A percentile compares a stretch with the other conserved stretches of the same genome.
phyloP scores from a whole-genome alignment of 2,888 invertebrate genomes.

The Smittia aterrima region DNA sequence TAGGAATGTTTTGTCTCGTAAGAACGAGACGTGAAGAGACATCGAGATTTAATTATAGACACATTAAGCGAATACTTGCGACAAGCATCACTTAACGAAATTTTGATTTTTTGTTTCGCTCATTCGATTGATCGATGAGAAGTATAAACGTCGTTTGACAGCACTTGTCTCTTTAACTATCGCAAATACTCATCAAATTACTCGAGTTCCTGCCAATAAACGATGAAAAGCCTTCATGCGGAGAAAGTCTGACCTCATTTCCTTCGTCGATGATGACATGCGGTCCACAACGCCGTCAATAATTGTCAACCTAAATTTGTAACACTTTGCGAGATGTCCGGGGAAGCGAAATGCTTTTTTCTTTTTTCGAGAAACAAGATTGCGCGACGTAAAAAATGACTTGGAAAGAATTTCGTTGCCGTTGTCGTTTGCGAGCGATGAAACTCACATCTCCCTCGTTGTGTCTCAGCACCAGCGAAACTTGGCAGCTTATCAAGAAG shows the following conservation, averaged over 20 bases:
- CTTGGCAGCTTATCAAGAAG: conserved; percentile 38
- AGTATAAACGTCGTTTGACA: too few relatives aligned
- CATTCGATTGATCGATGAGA: too few relatives aligned
- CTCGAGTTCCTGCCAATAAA: too few relatives aligned
- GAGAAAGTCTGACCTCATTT: background rate
- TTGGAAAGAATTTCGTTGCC: background rate
- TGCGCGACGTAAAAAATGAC: background rate
- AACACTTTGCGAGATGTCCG: background rate
- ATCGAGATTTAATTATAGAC: background rate
- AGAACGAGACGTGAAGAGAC: background rate
- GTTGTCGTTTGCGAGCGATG: too few relatives aligned
- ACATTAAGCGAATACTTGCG: background rate
- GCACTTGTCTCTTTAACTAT: too few relatives aligned
- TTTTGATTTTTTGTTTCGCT: too few relatives aligned
- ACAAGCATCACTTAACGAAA: too few relatives aligned
- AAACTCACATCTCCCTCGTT: background rate
- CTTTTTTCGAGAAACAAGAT: too few relatives aligned
- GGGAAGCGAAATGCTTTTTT: background rate
- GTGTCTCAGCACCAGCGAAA: background rate
- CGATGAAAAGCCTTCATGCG: too few relatives aligned
- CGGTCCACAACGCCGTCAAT: background rate
- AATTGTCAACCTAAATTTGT: background rate
- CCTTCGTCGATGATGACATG: background rate
- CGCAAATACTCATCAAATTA: too few relatives aligned
- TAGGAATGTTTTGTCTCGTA: background rate